These are phyloP conservation scores for Synergus laeviventris DNA, from an alignment of 2,888 invertebrate species.

Conservation along the genomic window DNA sequence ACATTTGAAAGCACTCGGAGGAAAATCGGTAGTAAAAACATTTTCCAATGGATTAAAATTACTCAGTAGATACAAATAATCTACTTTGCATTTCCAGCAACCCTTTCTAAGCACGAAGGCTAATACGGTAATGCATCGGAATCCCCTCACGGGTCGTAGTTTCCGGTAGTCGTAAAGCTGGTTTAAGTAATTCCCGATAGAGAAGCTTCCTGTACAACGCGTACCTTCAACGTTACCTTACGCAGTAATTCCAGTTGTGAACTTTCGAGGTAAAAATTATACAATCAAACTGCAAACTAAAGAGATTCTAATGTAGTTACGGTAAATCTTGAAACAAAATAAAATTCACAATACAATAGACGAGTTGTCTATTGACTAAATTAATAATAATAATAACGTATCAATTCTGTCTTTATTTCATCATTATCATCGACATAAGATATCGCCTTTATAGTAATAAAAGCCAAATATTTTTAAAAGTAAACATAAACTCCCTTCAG, in stretches of 20 bases:
- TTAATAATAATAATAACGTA: too few relatives aligned
- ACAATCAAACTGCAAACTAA: constrained; percentile 10
- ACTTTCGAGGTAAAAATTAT: constrained; percentile 29
- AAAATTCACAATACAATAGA: not conserved
- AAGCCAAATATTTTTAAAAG: not conserved
- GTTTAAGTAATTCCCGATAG: constrained; percentile 74
- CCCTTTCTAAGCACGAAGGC: constrained; percentile 72
- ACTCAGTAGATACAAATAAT: constrained; percentile 65
- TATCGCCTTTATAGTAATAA: not conserved
- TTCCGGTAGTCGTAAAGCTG: constrained; percentile 73
- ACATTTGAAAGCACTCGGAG: not conserved
- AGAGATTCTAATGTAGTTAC: not conserved
- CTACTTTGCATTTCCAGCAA: constrained; percentile 71
- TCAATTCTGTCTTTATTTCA: too few relatives aligned
- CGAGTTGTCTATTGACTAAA: too few relatives aligned
- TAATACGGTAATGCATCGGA: constrained; percentile 74
- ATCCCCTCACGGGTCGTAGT: constrained; percentile 69
- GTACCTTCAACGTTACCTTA: constrained; percentile 49
- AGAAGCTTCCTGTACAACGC: constrained; percentile 60
- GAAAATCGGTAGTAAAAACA: not conserved
- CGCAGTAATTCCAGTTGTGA: constrained; percentile 50
- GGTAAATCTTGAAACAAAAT: not conserved
- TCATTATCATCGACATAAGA: too few relatives aligned
- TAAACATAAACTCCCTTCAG: constrained; percentile 63
- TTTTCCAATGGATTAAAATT: constrained; percentile 64